phyloP scores from a whole-genome alignment of 2,888 invertebrate genomes.

The Hemicrepidius hirtus region DNA sequence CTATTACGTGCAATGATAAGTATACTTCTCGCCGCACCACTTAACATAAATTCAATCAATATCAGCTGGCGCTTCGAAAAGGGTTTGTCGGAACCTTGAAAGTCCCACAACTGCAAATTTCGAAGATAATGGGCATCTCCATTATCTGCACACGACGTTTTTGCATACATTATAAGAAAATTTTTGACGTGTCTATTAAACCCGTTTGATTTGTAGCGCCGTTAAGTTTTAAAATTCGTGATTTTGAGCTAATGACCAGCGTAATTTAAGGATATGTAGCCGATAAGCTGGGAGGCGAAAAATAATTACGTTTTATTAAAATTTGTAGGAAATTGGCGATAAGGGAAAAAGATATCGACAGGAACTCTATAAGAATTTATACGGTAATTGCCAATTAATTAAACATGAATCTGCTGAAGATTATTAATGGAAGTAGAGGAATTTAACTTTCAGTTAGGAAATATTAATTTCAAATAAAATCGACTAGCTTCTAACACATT shows the following conservation, averaged over 20 bases:
- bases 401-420: too few species aligned
- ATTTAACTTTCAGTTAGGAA: too few species aligned
- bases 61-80: conserved; percentile 53
- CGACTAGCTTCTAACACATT: too few species aligned
- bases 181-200: conserved; percentile 35
- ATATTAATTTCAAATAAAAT: too few species aligned
- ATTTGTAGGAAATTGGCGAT: neutral
- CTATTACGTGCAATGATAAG: conserved; percentile 63
- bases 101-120: conserved; percentile 58
- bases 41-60: conserved; percentile 66
- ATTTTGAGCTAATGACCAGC: conserved; percentile 8
- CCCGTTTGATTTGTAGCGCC: conserved; percentile 34
- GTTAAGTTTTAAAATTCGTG: conserved; percentile 17
- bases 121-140: conserved; percentile 60
- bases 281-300: neutral
- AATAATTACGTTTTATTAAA: conserved; percentile 2
- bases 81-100: conserved; percentile 50
- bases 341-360: too few species aligned
- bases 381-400: too few species aligned
- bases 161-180: conserved; percentile 57
- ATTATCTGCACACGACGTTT: conserved; percentile 63
- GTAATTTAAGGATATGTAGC: conserved; percentile 7
- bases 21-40: conserved; percentile 60
- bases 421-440: too few species aligned
- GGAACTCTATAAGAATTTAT: too few species aligned